Conservation (phyloP, 2,113 vertebrate species). For the Dipodomys ordii region DNA sequence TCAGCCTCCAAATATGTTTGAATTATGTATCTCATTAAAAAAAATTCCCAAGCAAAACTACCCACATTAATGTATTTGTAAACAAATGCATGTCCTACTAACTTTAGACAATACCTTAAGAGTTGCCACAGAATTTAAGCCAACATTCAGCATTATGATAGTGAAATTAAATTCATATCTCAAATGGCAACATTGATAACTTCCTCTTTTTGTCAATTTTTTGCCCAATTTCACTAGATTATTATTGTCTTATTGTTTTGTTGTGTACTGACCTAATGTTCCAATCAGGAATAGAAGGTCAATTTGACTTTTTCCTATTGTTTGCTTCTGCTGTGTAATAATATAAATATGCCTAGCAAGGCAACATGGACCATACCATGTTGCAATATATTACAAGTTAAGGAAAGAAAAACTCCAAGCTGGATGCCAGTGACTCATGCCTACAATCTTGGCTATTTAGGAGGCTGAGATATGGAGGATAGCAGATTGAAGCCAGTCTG, state of each 20-base stretch:
- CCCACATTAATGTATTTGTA: not conserved
- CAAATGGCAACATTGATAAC: not conserved
- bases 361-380: not conserved
- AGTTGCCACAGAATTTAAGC: not conserved
- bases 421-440: too few relatives aligned
- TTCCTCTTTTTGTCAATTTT: not conserved
- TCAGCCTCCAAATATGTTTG: not conserved
- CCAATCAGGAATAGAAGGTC: constrained; percentile 4
- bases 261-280: constrained; percentile 22
- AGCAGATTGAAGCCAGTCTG: too few relatives aligned
- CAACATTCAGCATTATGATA: not conserved
- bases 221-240: constrained; percentile 43
- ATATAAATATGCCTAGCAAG: constrained; percentile 19
- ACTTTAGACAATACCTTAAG: not conserved
- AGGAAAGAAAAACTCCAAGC: not conserved
- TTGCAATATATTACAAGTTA: not conserved
- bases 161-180: constrained; percentile 9
- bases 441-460: too few relatives aligned
- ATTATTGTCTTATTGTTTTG: constrained; percentile 6
- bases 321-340: constrained; percentile 21
- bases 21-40: not conserved
- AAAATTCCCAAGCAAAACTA: not conserved
- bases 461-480: too few relatives aligned
- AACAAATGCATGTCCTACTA: not conserved
- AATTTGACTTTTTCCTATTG: not conserved